phyloP scores from a whole-genome alignment of 2,113 vertebrate genomes.

The Eolophus roseicapilla region DNA sequence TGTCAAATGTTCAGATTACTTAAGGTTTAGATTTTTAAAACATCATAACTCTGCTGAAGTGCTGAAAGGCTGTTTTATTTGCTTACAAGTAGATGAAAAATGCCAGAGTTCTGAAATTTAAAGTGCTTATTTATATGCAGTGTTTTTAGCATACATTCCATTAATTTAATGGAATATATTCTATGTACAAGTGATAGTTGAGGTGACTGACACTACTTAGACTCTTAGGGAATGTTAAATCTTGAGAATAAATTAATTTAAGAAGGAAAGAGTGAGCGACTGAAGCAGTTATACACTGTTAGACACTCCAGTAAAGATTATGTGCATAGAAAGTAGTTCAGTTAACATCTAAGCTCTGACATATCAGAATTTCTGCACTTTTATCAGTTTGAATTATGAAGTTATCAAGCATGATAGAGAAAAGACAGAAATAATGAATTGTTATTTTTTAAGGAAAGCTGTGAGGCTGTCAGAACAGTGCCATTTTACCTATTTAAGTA shows the following conservation, averaged over 20 bases:
- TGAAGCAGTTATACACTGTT: background rate
- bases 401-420: background rate
- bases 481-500: background rate
- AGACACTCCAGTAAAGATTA: background rate
- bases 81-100: background rate
- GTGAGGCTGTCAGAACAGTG: background rate
- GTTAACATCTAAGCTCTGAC: background rate
- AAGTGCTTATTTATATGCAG: slow-evolving; percentile 26
- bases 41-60: background rate
- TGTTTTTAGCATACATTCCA: background rate
- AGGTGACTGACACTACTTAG: background rate
- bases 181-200: background rate
- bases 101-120: background rate
- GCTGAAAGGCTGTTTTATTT: slow-evolving; percentile 10
- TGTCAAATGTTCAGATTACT: slow-evolving; percentile 7
- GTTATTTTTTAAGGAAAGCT: background rate
- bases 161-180: slow-evolving; percentile 18
- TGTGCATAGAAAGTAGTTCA: slow-evolving; percentile 9
- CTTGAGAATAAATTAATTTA: background rate
- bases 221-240: slow-evolving; percentile 5
- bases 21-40: background rate
- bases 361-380: background rate
- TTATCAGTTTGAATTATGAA: background rate
- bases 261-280: background rate
- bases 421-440: background rate